A percentile compares a stretch with the other conserved stretches of the same genome.
Evolutionary conservation across 2,797 vertebrate genomes (phyloP).

Genomic region (Ptychobarbus kaznakovi): DNA sequence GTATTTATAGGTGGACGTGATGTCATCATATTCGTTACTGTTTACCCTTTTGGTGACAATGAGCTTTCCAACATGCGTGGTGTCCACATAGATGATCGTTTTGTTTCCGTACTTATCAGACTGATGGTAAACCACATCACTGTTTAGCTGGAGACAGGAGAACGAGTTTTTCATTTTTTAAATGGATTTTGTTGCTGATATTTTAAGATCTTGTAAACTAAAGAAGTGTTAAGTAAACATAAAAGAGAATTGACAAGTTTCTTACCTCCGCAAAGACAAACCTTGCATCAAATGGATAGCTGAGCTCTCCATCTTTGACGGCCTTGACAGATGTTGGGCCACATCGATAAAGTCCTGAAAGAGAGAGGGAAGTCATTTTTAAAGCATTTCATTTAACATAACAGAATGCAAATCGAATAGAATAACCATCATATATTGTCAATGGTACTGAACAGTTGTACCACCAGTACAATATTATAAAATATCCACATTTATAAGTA

Average conservation of each 20-base stretch:
- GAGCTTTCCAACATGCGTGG: conserved; percentile 73
- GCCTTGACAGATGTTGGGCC: conserved; percentile 87
- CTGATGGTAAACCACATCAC: conserved; percentile 81
- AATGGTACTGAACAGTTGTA: neutral
- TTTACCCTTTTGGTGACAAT: conserved; percentile 83
- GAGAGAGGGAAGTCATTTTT: conserved; percentile 2
- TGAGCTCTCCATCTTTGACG: conserved; percentile 83
- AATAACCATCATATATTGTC: neutral
- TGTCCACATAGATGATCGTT: conserved; percentile 72
- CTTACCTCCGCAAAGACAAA: conserved; percentile 89
- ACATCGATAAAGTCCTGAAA: conserved; percentile 83
- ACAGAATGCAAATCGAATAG: neutral
- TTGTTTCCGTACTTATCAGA: conserved; percentile 75
- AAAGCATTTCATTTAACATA: neutral
- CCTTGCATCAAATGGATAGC: conserved; percentile 82
- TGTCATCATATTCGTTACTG: conserved; percentile 60
- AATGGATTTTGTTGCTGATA: neutral
- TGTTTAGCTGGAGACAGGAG: conserved; percentile 82
- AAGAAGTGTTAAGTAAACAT: neutral
- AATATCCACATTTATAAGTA: neutral
- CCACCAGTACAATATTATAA: neutral
- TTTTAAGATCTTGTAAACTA: neutral
- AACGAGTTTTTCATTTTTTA: neutral
- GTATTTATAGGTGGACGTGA: conserved; percentile 87
- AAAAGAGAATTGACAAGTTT: neutral